Base-by-base conservation (phyloP, 2,113 vertebrate genomes). In the Garra rufa region DNA sequence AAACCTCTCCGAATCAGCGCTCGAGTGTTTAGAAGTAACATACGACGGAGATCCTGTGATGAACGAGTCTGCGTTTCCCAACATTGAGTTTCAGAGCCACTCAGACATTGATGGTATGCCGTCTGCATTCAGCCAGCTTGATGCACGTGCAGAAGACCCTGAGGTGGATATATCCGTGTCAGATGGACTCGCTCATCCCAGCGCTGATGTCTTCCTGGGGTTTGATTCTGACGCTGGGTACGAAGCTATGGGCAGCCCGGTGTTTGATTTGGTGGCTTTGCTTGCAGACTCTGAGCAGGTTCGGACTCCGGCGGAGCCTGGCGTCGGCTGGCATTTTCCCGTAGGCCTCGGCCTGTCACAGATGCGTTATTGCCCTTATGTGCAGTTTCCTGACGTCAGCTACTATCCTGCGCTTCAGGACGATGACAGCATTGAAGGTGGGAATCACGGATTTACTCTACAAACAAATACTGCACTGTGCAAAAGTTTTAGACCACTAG, bases 301-400 rank as follows among this genome's bases (percentile, higher is more conserved):
- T 52, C 94, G 94, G 70, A 87, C 93, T 9, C 7, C 38, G 6
- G 55, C 4, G 7, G 88, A 91, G 3, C 92, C 95, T 77, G 34
- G 34, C 34, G 63, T 94, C 46, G 92, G 92, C 11, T 98, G 96
- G 96, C 95, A 95, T 88, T 93, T 96, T 86, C 91, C 92, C 0
- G 26, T 90, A 13, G 94, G 95, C 34, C 90, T 89, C 6, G 84
- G 93, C 19, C 87, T 94, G 43, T 55, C 87, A 3, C 91, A 95
- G 2, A 87, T 92, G 28, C 83, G 87, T 11, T 74, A 86, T 8
- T 90, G 89, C 74, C 92, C 91, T 8, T 85, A 74, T 11, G 90
- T 85, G 89, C 83, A 89, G 10, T 90, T 91, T 88, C 88, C 93
- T 9, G 21, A 24, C 0, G 9, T 81, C 77, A 94, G 92, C 82